Evolutionary conservation across 2,797 vertebrate species (phyloP), one percentile per base, ranked within the genome.

Genomic region (Sebastolobus alascanus): DNA sequence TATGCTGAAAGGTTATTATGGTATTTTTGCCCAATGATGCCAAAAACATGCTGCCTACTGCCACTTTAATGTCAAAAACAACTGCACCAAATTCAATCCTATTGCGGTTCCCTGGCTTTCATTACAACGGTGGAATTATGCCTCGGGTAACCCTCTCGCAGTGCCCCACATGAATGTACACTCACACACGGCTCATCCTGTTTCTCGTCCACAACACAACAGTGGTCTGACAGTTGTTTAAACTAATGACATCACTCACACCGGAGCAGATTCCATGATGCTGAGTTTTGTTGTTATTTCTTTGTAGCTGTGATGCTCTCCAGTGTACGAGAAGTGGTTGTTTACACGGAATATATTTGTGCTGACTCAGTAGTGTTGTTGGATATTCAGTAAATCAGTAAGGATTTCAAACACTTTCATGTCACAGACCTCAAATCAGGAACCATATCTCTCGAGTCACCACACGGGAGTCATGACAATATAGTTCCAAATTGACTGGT

Each of bases 161-260:
- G 55, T n/a, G 54, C 27, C 55, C 5, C 65, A 46, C 55, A 60
- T 68, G n/a, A 52, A 20, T n/a, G 12, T 33, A 52, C 3, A 33
- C 66, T 33, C 66, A 33, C 10, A 64, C 35, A 63, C n/a, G 10
- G 25, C 55, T 74, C 37, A 29, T 83, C 61, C 65, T 77, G 77
- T 55, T 86, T 65, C n/a, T 35, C 35, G 59, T 82, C 60, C 40
- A 64, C 65, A 60, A 31, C 68, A 50, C 43, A 29, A 33, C 33
- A 64, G 55, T n/a, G 35, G 40, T 70, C 60, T 77, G 38, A 80
- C 58, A 78, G 58, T 75, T 35, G 22, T 25, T 61, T 52, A 74
- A 66, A 52, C 22, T 43, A 22, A 69, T 79, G 63, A 37, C 79
- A 75, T 78, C 75, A 38, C 71, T 75, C 40, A 64, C 58, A 14